Evolutionary conservation across 2,797 vertebrate species (phyloP), one percentile per base, ranked within the genome.

Genomic region (Melanotaenia nigrans): DNA sequence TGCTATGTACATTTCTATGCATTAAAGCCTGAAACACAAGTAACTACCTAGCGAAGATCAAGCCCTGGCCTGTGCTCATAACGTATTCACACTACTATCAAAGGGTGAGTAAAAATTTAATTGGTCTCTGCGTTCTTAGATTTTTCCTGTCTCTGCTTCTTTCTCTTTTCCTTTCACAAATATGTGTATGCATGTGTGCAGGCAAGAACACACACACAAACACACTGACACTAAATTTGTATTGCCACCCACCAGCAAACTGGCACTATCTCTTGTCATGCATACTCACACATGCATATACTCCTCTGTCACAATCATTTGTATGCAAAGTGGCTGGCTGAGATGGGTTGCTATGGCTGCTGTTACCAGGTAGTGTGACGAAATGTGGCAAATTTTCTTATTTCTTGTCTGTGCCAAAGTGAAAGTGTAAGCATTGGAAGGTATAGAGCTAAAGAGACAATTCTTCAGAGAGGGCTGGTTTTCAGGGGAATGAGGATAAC

Each of bases 271-370:
- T 82, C 77, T 77, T 81, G 76, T 78, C 81, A 82, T 81, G 79
- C 85, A 88, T 82, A 82, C 75, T 84, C 80, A 84, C 83, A 83
- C 78, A 88, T 88, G 77, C 85, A 82, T 64, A 77, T 75, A 79
- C 83, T 86, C 82, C 85, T 87, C 71, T 85, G 84, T 89, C 82
- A 69, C 80, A 82, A 72, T 90, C 77, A 86, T 91, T 90, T 92
- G 83, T 85, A 93, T 92, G 89, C 92, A 89, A 89, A 89, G 86
- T 83, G 80, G 79, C 75, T 84, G 79, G 68, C 78, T 85, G 81
- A 33, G 20, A 83, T 53, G 71, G 74, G 90, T 91, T 92, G 90
- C 92, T 84, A 92, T 92, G 90, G 92, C 87, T 90, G 77, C 88
- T 77, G 88, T 85, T 91, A 85, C 87, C 83, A 92, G 85, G 89